Percentiles rank a stretch among this genome's conserved stretches.
phyloP scores from a whole-genome alignment of 2,113 vertebrate species.

The Ctenomys sociabilis region DNA sequence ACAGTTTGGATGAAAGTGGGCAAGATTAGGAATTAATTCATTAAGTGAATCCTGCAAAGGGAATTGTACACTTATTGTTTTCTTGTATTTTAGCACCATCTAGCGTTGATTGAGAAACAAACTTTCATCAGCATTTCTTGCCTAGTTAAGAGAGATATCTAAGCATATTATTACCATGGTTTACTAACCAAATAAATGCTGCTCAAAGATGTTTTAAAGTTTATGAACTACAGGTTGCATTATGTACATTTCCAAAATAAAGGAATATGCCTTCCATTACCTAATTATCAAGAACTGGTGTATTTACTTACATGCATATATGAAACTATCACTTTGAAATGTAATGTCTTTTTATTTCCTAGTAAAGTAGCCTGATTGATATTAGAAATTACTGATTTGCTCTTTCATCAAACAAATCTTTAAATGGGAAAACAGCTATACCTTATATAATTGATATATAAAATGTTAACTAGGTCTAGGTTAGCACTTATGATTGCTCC shows the following conservation, averaged over 20 bases:
- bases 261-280: slow-evolving; percentile 20
- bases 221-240: slow-evolving; percentile 12
- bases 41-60: neutral
- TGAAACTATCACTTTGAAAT: neutral
- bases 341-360: slow-evolving; percentile 14
- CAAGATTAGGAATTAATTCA: slow-evolving; percentile 6
- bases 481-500: neutral
- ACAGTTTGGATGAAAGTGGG: neutral
- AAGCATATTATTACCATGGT: neutral
- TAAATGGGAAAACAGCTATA: slow-evolving; percentile 39
- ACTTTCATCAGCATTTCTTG: neutral
- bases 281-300: neutral
- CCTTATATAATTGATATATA: neutral
- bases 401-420: slow-evolving; percentile 14
- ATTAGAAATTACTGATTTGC: slow-evolving; percentile 26
- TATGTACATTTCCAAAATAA: neutral
- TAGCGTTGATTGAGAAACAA: slow-evolving; percentile 71
- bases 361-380: neutral
- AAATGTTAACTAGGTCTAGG: neutral
- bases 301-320: neutral
- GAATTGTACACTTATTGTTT: neutral
- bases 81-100: slow-evolving; percentile 83
- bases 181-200: neutral
- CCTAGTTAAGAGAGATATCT: neutral
- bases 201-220: slow-evolving; percentile 11